These are phyloP conservation scores for Psammodynastes pulverulentus DNA, from an alignment of 2,113 vertebrate species.

Conservation along the genomic window DNA sequence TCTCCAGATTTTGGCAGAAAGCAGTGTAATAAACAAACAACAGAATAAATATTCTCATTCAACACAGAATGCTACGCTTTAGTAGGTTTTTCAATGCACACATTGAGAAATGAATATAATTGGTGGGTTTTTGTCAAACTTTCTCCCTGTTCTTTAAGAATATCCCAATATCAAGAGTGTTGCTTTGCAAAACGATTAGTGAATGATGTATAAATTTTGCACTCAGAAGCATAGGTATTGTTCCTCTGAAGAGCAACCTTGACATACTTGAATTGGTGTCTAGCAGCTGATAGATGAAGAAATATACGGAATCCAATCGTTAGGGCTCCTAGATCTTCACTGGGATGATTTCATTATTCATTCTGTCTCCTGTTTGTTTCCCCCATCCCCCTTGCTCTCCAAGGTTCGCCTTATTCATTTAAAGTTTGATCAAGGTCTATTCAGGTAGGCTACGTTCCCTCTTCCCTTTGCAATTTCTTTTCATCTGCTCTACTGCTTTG, in stretches of 20 bases:
- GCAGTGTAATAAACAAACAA: background rate
- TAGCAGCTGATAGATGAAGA: background rate
- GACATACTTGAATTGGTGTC: background rate
- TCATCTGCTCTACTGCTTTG: background rate
- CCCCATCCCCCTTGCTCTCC: background rate
- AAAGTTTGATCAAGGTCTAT: background rate
- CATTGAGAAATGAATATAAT: background rate
- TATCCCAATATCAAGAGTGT: background rate
- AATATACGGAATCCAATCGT: background rate
- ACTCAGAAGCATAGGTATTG: background rate
- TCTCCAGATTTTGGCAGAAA: background rate
- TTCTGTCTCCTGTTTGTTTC: background rate
- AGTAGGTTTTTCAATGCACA: background rate
- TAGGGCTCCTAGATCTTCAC: background rate
- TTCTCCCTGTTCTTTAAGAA: background rate
- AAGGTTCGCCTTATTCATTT: background rate
- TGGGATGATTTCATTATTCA: background rate
- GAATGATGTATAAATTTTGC: background rate
- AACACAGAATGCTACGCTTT: too few species aligned
- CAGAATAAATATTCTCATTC: background rate
- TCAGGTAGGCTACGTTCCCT: background rate
- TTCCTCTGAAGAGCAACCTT: background rate
- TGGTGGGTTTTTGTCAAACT: background rate
- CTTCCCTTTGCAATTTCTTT: background rate
- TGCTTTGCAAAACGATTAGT: background rate